Percentiles rank a stretch among this genome's conserved stretches.
Conservation (phyloP, 1,140 invertebrate genomes). For the Penaeus japonicus region DNA sequence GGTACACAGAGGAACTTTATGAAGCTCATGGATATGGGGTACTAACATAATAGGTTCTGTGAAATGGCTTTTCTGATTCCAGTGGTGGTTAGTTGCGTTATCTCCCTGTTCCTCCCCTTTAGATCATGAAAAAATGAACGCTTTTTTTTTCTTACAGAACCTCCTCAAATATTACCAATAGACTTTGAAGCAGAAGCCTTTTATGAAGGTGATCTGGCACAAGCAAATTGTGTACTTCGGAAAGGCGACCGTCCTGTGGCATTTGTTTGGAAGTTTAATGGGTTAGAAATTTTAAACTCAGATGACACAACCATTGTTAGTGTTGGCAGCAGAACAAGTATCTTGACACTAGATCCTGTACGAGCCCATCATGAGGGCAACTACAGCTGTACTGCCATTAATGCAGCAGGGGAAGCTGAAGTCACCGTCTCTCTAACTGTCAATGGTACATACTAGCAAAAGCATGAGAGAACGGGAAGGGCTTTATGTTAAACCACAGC, state of each 20-base stretch:
- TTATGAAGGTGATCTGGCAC: conserved; percentile 68
- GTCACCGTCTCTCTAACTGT: conserved; percentile 46
- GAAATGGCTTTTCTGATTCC: background rate
- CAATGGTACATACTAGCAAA: conserved; percentile 48
- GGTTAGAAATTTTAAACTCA: conserved; percentile 61
- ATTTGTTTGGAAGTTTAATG: conserved; percentile 80
- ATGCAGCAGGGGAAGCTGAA: conserved; percentile 68
- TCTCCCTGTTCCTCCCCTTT: conserved; percentile 43
- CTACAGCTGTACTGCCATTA: conserved; percentile 70
- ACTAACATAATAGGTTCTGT: background rate
- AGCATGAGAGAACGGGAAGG: no score
- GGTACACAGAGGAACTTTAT: conserved; percentile 17
- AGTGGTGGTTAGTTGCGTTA: background rate
- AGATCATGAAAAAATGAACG: background rate
- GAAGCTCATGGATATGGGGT: background rate
- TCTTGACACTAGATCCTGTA: conserved; percentile 59
- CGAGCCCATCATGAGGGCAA: conserved; percentile 60
- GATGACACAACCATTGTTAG: conserved; percentile 46
- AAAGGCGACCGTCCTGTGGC: conserved; percentile 84
- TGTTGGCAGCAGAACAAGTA: conserved; percentile 56
- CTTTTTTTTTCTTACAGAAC: conserved; percentile 50
- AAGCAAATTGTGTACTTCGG: conserved; percentile 79
- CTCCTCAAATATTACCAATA: conserved; percentile 56
- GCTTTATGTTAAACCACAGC: no score
- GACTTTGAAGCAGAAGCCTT: conserved; percentile 57